Conservation (phyloP, 2,113 vertebrate species). For the Lates calcarifer region DNA sequence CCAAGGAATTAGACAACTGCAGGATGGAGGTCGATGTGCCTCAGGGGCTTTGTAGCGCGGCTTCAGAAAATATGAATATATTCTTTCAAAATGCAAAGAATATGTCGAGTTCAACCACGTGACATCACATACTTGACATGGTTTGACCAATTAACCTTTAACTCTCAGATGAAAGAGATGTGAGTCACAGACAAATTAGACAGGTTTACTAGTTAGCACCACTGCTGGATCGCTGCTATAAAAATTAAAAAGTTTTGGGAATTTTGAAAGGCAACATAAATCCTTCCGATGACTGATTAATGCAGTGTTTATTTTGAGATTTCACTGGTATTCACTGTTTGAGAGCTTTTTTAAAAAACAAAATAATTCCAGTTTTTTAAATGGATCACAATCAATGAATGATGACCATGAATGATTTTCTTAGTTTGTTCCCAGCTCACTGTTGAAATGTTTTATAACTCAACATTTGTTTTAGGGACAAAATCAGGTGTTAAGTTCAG, state of each 20-base stretch:
- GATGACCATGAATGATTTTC: neutral
- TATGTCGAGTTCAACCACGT: neutral
- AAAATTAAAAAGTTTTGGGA: neutral
- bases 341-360: neutral
- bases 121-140: neutral
- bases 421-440: neutral
- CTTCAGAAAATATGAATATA: neutral
- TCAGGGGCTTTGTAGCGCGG: neutral
- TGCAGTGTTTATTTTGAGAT: neutral
- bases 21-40: neutral
- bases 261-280: neutral
- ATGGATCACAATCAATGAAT: neutral
- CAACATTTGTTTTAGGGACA: neutral
- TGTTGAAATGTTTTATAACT: neutral
- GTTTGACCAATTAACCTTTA: constrained; percentile 2
- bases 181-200: constrained; percentile 8
- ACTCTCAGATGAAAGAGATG: neutral
- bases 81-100: neutral
- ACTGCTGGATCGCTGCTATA: neutral
- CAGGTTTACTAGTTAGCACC: neutral
- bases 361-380: neutral
- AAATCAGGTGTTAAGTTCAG: neutral
- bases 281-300: neutral
- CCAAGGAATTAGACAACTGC: neutral
- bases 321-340: neutral